A percentile compares a stretch with the other conserved stretches of the same genome.
phyloP scores from a whole-genome alignment of 37 sponge, comb jelly and placozoan genomes.

The Tethya wilhelma region DNA sequence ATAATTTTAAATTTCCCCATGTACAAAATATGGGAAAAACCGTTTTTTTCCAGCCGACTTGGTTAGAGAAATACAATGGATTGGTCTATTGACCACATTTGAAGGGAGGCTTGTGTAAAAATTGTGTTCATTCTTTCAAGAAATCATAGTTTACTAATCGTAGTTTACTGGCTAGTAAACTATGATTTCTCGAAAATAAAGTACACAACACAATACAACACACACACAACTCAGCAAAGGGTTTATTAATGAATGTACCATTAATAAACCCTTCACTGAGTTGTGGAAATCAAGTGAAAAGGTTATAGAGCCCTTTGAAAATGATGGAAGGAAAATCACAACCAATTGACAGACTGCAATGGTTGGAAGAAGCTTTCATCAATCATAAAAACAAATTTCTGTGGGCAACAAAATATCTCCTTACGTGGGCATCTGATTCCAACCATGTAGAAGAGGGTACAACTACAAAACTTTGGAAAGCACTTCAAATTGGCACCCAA shows the following conservation, averaged over 20 bases:
- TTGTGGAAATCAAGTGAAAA: not conserved
- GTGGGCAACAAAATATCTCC: not conserved
- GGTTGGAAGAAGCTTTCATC: not conserved
- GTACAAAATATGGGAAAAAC: not conserved
- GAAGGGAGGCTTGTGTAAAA: not conserved
- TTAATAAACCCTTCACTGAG: not conserved
- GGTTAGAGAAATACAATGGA: not conserved
- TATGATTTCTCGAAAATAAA: no score
- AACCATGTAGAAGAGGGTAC: not conserved
- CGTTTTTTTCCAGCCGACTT: not conserved
- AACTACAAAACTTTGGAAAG: constrained; percentile 12
- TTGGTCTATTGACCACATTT: not conserved
- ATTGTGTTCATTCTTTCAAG: not conserved
- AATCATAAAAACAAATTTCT: not conserved
- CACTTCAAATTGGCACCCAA: constrained; percentile 42
- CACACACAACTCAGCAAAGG: no score
- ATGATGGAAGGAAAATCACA: not conserved
- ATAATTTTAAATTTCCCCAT: not conserved
- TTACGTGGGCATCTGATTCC: not conserved
- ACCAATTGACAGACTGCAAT: not conserved
- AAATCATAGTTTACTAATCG: not conserved
- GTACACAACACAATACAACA: no score
- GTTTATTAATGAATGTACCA: not conserved
- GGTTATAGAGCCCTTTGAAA: not conserved
- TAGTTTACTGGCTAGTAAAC: no score